These are phyloP conservation scores for Rhagoletis pomonella DNA, from an alignment of 1,140 invertebrate genomes.

Conservation along the genomic window DNA sequence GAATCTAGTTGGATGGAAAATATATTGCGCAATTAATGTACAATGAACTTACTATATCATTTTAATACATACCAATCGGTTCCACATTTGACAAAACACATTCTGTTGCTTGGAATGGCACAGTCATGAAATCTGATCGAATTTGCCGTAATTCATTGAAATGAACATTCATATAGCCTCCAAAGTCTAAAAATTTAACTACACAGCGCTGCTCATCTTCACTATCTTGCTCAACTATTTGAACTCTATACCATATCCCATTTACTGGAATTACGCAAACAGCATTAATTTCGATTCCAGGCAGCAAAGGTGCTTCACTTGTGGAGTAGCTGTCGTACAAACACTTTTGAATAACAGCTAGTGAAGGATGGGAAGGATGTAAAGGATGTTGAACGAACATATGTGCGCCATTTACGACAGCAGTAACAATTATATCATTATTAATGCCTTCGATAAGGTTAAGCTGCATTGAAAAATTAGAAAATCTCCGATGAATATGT, in stretches of 20 bases:
- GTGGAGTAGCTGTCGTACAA: slow-evolving; percentile 82
- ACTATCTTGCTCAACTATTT: slow-evolving; percentile 83
- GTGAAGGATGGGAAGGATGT: slow-evolving; percentile 90
- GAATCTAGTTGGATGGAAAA: slow-evolving; percentile 65
- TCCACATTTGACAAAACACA: slow-evolving; percentile 92
- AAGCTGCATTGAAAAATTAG: slow-evolving; percentile 78
- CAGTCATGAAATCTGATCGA: slow-evolving; percentile 90
- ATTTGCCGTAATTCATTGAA: slow-evolving; percentile 88
- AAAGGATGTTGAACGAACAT: slow-evolving; percentile 93
- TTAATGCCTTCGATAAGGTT: slow-evolving; percentile 92
- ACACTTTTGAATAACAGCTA: slow-evolving; percentile 84
- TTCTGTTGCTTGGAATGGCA: slow-evolving; percentile 98
- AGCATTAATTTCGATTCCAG: slow-evolving; percentile 83
- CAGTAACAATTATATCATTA: slow-evolving; percentile 92
- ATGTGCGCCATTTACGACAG: slow-evolving; percentile 88
- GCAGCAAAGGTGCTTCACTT: slow-evolving; percentile 80
- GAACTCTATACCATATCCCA: slow-evolving; percentile 91
- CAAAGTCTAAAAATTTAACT: slow-evolving; percentile 94
- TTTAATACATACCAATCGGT: slow-evolving; percentile 81
- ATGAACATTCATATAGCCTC: slow-evolving; percentile 89
- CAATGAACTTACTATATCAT: background rate
- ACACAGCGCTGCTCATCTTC: slow-evolving; percentile 81
- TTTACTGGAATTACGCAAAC: slow-evolving; percentile 90
- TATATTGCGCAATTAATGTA: slow-evolving; percentile 28
- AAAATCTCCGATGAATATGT: background rate